Base-by-base conservation (phyloP, 1,140 invertebrate species). In the Cotesia chilonis region DNA sequence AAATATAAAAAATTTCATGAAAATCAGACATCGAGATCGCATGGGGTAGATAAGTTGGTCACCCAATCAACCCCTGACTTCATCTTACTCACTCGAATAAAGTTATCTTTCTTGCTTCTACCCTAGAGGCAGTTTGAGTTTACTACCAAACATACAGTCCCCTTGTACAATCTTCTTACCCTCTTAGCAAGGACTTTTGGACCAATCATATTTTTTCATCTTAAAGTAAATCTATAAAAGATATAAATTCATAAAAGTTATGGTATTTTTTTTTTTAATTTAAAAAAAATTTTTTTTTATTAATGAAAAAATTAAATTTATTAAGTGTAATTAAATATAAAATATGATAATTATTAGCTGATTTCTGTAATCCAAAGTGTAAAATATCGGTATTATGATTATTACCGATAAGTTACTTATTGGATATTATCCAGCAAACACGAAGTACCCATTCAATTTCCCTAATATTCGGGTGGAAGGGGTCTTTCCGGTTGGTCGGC, bases 51-150 rank as follows among this genome's bases (percentile, higher is more conserved):
- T 81, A 78, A 83, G 84, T 83, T 82, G 79, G 79, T 76, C 79
- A 79, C 83, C 85, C 85, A 86, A 87, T 87, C 85, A 84, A 86
- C 83, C 86, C 84, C 81, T 84, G 77, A 78, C 78, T 80, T 79
- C 80, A 82, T 85, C 85, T 86, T 86, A 85, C 84, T 83, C 85
- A 83, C 80, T 79, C 83, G 17, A 81, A 82, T 79, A 77, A 87
- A 87, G 83, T 87, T 86, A 86, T 87, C 85, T 87, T 86, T 86
- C 86, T 87, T 87, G 83, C 83, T 78, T 79, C 78, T 84, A 78
- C 81, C 78, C 81, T 76, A 74, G 77, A 77, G 72, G 75, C 75
- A 69, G 72, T 76, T 75, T 59, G 57, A 70, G 65, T 57, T 72
- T 63, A 70, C 64, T 59, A 68, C 71, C 55, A 66, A 69, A 57